These are phyloP conservation scores for Oophaga sylvatica DNA, from an alignment of 2,797 vertebrate species.

Conservation along the genomic window DNA sequence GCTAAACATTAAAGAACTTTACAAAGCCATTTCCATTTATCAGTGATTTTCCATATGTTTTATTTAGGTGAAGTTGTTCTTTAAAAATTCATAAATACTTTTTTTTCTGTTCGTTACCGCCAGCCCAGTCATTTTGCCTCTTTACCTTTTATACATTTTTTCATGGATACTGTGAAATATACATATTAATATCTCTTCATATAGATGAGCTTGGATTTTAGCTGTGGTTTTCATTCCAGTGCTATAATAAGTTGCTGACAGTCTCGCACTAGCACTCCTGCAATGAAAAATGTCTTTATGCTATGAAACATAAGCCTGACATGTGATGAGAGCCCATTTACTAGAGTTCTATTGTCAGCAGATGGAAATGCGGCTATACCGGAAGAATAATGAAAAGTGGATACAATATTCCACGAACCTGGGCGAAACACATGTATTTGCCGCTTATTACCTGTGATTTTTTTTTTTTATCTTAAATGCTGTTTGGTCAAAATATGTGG, in stretches of 20 bases:
- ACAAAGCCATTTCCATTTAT: not conserved
- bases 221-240: not conserved
- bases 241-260: constrained; percentile 3
- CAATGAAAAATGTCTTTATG: not conserved
- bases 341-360: constrained; percentile 37
- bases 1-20: not conserved
- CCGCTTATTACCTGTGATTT: constrained; percentile 35
- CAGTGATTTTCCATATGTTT: not conserved
- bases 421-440: not conserved
- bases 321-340: constrained; percentile 21
- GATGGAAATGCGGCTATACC: not conserved
- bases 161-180: not conserved
- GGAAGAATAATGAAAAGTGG: constrained; percentile 36
- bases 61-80: not conserved
- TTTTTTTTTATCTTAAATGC: constrained; percentile 51
- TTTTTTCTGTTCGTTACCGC: not conserved
- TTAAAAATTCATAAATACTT: not conserved
- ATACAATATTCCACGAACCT: not conserved
- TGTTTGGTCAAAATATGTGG: constrained; percentile 40
- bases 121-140: not conserved
- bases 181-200: constrained; percentile 16
- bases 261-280: not conserved
- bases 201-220: not conserved
- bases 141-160: not conserved
- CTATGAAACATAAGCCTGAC: constrained; percentile 28